A percentile compares a stretch with the other conserved stretches of the same genome.
These are phyloP conservation scores for Dunckerocampus dactyliophorus DNA, from an alignment of 2,113 vertebrate species.

Conservation along the genomic window DNA sequence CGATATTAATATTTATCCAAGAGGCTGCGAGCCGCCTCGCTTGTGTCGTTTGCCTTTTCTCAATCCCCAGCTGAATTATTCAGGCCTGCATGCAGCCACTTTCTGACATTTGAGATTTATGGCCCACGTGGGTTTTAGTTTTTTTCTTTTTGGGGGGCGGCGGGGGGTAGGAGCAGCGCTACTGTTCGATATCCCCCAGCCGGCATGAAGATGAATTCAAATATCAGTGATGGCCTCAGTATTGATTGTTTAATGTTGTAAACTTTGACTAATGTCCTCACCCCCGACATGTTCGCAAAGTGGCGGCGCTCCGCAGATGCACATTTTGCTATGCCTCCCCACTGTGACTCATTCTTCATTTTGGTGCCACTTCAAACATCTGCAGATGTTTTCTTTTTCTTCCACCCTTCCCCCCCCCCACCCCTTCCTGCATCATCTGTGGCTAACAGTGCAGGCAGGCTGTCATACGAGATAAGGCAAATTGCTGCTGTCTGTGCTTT, in stretches of 20 bases:
- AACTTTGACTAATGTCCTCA: conserved; percentile 69
- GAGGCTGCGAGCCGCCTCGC: conserved; percentile 9
- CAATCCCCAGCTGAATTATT: conserved; percentile 56
- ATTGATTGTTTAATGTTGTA: conserved; percentile 64
- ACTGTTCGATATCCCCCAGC: conserved; percentile 54
- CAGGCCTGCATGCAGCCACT: conserved; percentile 44
- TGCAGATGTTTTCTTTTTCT: conserved; percentile 37
- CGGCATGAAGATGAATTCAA: conserved; percentile 63
- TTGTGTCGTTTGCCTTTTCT: conserved; percentile 33
- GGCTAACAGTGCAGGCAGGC: conserved; percentile 24
- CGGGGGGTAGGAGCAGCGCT: conserved; percentile 15
- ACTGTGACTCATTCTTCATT: conserved; percentile 44
- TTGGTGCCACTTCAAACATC: conserved; percentile 45
- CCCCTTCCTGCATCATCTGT: conserved; percentile 11
- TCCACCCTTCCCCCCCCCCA: conserved; percentile 17
- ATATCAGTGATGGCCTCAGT: conserved; percentile 58
- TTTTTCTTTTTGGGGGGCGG: conserved; percentile 10
- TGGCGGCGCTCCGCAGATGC: conserved; percentile 35
- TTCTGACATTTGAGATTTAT: conserved; percentile 66
- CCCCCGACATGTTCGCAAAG: conserved; percentile 48
- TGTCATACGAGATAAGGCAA: conserved; percentile 60
- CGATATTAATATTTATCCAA: conserved; percentile 27
- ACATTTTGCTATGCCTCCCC: conserved; percentile 38
- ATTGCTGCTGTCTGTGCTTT: conserved; percentile 58
- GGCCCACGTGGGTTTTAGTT: conserved; percentile 30